These are phyloP conservation scores for Muntiacus muntjak DNA, from an alignment of 2,113 vertebrate genomes.

Conservation along the genomic window DNA sequence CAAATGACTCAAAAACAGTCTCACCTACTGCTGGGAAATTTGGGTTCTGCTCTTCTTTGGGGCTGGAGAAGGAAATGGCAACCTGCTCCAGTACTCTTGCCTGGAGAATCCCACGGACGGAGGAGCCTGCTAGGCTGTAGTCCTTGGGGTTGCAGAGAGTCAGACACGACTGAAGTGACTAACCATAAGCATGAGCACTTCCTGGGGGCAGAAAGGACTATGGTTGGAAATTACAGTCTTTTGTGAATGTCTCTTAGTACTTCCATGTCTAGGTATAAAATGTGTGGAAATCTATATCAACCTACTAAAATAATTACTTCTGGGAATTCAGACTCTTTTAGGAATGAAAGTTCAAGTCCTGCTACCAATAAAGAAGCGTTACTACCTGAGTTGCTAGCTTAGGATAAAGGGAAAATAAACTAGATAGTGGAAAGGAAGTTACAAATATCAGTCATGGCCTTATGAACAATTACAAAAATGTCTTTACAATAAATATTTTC, in stretches of 20 bases:
- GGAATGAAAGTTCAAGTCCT: not conserved
- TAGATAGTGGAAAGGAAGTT: not conserved
- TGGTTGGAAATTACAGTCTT: not conserved
- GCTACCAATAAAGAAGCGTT: not conserved
- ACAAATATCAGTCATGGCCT: not conserved
- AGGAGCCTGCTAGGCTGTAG: not conserved
- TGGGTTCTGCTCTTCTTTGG: not conserved
- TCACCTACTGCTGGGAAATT: not conserved
- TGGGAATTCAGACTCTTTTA: not conserved
- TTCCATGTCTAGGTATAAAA: not conserved
- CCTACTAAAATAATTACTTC: not conserved
- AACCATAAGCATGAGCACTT: not conserved
- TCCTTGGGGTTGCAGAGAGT: not conserved
- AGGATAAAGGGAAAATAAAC: not conserved
- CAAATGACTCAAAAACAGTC: not conserved
- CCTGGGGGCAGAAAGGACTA: not conserved
- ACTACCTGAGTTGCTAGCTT: not conserved
- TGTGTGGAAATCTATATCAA: not conserved
- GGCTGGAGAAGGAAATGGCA: not conserved
- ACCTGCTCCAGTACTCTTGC: not conserved
- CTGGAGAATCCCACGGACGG: not conserved
- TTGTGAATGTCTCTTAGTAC: not conserved
- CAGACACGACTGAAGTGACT: accelerated
- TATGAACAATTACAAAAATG: not conserved
- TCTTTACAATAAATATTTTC: not conserved